Conservation (phyloP, 1,140 invertebrate genomes). For the Thaumatotibia leucotreta region DNA sequence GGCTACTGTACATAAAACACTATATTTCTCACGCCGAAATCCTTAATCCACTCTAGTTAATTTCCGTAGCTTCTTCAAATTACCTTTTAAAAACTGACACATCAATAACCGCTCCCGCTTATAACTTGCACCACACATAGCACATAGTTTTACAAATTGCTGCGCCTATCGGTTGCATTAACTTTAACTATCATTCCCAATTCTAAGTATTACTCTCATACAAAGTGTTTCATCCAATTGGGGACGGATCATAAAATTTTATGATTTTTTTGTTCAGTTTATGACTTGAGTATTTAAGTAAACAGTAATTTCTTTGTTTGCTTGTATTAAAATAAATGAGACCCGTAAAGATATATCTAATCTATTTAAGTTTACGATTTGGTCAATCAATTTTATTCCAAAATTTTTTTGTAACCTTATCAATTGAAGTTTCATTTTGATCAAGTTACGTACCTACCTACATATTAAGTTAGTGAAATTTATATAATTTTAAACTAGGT, state of each 20-base stretch:
- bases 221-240: neutral
- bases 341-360: neutral
- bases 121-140: neutral
- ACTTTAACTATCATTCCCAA: neutral
- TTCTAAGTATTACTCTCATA: neutral
- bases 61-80: neutral
- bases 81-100: neutral
- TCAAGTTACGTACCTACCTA: too few species aligned
- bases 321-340: neutral
- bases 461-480: too few species aligned
- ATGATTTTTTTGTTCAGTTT: neutral
- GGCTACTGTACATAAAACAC: too few species aligned
- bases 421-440: too few species aligned
- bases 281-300: neutral
- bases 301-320: neutral
- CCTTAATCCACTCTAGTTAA: too few species aligned
- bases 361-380: neutral
- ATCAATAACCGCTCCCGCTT: neutral
- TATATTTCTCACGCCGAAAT: too few species aligned
- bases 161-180: conserved; percentile 3
- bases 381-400: neutral
- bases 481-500: too few species aligned
- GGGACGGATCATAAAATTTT: neutral
- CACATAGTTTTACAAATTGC: neutral
- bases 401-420: neutral